phyloP scores from a whole-genome alignment of 1,140 invertebrate genomes.

The Atta colombica region DNA sequence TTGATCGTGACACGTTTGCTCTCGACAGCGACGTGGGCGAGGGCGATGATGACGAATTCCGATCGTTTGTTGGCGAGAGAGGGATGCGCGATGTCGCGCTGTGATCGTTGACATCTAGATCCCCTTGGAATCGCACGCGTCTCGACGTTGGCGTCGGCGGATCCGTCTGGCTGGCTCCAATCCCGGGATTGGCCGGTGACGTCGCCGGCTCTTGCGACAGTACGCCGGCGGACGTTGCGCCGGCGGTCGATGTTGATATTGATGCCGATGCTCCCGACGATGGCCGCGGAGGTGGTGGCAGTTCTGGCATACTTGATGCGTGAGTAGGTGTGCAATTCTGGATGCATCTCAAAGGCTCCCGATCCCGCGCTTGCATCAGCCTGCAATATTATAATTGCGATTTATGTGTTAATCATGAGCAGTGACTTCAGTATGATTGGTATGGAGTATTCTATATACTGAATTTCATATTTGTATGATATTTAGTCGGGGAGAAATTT shows the following conservation, averaged over 20 bases:
- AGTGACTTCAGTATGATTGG: no score
- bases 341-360: constrained; percentile 88
- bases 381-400: constrained; percentile 79
- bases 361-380: constrained; percentile 87
- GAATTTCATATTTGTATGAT: no score
- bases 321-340: constrained; percentile 84
- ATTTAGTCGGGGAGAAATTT: no score
- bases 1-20: constrained; percentile 81
- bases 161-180: constrained; percentile 70
- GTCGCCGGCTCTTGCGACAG: constrained; percentile 73
- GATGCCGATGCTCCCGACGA: constrained; percentile 76
- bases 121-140: constrained; percentile 90
- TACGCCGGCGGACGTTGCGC: constrained; percentile 85
- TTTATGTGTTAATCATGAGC: not conserved
- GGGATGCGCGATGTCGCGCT: constrained; percentile 77
- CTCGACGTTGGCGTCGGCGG: constrained; percentile 83
- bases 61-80: constrained; percentile 82
- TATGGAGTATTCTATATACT: no score
- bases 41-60: constrained; percentile 82
- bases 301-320: constrained; percentile 90
- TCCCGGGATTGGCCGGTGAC: constrained; percentile 71
- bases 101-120: constrained; percentile 82
- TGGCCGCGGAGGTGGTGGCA: constrained; percentile 83
- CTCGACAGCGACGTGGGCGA: constrained; percentile 81
- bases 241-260: constrained; percentile 87